Conservation (phyloP, 2,797 vertebrate genomes). For the Octomys mimax region DNA sequence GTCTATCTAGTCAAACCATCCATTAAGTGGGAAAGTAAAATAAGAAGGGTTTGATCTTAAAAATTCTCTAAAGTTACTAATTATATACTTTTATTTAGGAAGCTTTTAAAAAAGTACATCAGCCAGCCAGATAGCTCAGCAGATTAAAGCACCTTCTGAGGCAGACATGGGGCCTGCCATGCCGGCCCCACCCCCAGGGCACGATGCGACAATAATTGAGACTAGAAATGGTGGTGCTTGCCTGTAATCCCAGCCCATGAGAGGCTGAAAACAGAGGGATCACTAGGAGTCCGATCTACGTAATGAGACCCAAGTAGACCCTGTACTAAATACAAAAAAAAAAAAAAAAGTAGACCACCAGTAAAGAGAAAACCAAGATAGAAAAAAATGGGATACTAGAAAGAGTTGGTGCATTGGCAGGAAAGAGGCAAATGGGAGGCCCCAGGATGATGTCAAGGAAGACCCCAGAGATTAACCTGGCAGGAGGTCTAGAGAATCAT, state of each 20-base stretch:
- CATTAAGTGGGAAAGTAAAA: slow-evolving; percentile 27
- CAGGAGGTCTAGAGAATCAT: not conserved
- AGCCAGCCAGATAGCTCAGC: too few species aligned
- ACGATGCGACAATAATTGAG: too few species aligned
- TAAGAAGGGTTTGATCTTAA: not conserved
- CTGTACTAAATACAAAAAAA: too few species aligned
- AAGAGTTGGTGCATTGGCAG: not conserved
- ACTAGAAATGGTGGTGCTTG: too few species aligned
- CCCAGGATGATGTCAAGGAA: not conserved
- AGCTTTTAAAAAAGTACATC: not conserved
- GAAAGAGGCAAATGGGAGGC: not conserved
- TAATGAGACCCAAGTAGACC: too few species aligned
- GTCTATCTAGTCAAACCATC: not conserved
- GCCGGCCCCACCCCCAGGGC: too few species aligned
- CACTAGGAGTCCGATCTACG: too few species aligned
- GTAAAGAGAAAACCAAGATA: not conserved
- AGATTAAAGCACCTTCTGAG: too few species aligned
- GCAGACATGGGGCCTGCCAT: too few species aligned
- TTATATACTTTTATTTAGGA: not conserved
- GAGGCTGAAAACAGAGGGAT: too few species aligned
- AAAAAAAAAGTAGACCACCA: not conserved
- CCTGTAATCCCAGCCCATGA: too few species aligned
- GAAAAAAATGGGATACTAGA: not conserved
- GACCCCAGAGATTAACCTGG: not conserved
- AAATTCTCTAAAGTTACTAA: slow-evolving; percentile 44